phyloP scores from a whole-genome alignment of 2,797 vertebrate genomes.

The Leuciscus waleckii region DNA sequence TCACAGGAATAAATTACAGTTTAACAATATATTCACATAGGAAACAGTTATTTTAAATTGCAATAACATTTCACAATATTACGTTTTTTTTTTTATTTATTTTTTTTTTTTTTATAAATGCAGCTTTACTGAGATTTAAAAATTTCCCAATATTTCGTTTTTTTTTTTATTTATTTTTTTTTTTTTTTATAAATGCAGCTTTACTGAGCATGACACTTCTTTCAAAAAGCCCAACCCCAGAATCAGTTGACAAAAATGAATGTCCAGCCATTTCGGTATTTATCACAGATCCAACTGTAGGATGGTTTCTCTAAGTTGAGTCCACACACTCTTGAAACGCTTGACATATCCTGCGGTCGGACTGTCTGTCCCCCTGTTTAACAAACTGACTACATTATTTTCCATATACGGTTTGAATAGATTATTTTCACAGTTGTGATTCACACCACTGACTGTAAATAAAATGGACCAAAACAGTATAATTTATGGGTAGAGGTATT shows the following conservation, averaged over 20 bases:
- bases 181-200: neutral
- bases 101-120: neutral
- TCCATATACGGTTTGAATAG: neutral
- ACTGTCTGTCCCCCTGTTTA: neutral
- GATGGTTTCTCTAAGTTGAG: neutral
- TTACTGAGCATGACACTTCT: neutral
- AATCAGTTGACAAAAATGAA: neutral
- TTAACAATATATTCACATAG: neutral
- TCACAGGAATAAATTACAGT: neutral
- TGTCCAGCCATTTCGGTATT: neutral
- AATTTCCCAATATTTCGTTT: neutral
- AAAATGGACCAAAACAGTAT: constrained; percentile 44
- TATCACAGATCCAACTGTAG: neutral
- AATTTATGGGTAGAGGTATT: constrained; percentile 34
- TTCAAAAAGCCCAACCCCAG: neutral
- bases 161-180: neutral
- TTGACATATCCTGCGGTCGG: neutral
- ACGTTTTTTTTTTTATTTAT: neutral
- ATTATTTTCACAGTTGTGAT: constrained; percentile 23
- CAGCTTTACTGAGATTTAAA: neutral
- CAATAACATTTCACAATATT: neutral
- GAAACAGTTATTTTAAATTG: neutral
- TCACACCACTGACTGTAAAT: constrained; percentile 64
- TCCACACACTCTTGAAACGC: neutral
- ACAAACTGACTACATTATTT: neutral